These are phyloP conservation scores for Pseudopleuronectes americanus DNA, from an alignment of 2,797 vertebrate species.

Conservation along the genomic window DNA sequence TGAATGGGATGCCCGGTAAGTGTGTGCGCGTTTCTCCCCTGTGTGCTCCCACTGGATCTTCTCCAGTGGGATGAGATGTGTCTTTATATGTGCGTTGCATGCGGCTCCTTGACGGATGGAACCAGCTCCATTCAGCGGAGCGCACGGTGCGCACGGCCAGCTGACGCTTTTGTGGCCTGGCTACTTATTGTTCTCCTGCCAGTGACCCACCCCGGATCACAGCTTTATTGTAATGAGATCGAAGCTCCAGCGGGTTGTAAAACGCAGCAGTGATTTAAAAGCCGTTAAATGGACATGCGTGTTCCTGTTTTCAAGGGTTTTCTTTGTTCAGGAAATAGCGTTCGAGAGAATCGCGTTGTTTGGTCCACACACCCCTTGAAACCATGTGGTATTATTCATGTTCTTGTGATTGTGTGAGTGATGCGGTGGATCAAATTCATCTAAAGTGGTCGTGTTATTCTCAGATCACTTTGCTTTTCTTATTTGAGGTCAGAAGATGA, in stretches of 20 bases:
- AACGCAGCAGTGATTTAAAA: neutral
- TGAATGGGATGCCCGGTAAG: conserved; percentile 82
- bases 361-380: neutral
- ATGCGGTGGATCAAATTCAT: too few species aligned
- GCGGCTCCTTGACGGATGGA: neutral
- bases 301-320: neutral
- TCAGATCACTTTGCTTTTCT: too few species aligned
- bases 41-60: neutral
- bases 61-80: neutral
- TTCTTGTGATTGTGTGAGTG: too few species aligned
- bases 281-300: neutral
- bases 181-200: conserved; percentile 74
- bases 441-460: too few species aligned
- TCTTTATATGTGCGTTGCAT: neutral
- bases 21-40: conserved; percentile 6
- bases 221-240: conserved; percentile 23
- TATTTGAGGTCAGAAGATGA: too few species aligned
- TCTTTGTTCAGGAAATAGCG: neutral
- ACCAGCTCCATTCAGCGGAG: conserved; percentile 3
- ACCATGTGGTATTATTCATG: too few species aligned
- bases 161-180: conserved; percentile 56
- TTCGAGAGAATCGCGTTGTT: neutral
- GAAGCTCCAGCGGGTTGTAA: neutral
- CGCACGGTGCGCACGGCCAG: conserved; percentile 38
- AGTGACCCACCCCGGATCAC: conserved; percentile 67